Evolutionary conservation across 2,797 vertebrate genomes (phyloP).

Genomic region (Danio kyathit): DNA sequence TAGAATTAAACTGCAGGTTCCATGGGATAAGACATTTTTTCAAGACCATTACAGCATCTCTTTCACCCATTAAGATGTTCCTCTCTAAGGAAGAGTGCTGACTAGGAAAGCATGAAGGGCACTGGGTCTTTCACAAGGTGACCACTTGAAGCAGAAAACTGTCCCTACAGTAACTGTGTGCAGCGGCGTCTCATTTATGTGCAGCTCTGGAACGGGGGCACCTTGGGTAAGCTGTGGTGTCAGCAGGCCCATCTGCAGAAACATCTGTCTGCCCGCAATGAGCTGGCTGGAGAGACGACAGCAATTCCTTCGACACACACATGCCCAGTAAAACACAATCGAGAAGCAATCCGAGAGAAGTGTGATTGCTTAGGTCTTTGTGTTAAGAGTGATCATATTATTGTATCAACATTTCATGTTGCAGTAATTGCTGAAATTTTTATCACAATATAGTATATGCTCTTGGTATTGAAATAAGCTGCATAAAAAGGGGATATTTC

Average conservation of each 20-base stretch:
- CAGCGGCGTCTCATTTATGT: constrained; percentile 69
- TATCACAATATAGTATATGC: no score
- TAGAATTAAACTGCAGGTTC: not conserved
- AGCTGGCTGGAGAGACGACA: constrained; percentile 24
- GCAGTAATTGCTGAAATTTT: no score
- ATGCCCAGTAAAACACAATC: not conserved
- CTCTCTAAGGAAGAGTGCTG: constrained; percentile 47
- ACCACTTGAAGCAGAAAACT: constrained; percentile 59
- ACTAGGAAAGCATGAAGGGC: constrained; percentile 68
- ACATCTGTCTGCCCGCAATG: constrained; percentile 75
- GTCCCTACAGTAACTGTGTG: constrained; percentile 54
- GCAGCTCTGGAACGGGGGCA: constrained; percentile 71
- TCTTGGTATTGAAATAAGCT: no score
- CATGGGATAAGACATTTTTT: not conserved
- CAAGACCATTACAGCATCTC: not conserved
- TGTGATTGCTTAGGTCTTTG: no score
- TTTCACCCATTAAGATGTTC: constrained; percentile 1
- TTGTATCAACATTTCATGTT: no score
- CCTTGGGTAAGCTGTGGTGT: constrained; percentile 76
- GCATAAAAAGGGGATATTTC: no score
- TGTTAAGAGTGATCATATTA: not conserved
- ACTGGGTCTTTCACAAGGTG: constrained; percentile 63
- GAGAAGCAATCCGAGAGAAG: not conserved
- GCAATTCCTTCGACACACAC: not conserved
- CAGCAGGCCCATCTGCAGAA: constrained; percentile 78